phyloP scores from a whole-genome alignment of 2,113 vertebrate species.

The Fulica atra region DNA sequence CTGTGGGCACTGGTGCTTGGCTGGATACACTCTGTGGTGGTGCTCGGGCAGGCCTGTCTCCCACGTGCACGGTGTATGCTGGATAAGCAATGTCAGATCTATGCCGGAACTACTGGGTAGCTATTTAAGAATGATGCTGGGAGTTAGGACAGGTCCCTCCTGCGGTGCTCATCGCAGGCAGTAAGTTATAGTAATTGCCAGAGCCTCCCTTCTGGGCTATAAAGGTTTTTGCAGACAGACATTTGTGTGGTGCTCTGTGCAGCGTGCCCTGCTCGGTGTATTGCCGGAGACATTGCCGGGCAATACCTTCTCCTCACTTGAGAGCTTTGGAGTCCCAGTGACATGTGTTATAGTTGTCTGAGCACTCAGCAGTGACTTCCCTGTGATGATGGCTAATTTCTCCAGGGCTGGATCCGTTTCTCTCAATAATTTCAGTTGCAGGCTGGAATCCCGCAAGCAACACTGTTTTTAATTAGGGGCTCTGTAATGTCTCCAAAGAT shows the following conservation, averaged over 20 bases:
- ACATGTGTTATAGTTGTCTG: neutral
- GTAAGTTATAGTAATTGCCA: neutral
- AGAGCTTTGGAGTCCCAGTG: neutral
- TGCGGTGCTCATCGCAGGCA: neutral
- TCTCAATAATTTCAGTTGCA: constrained; percentile 16
- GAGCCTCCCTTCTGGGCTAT: neutral
- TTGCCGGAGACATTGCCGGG: neutral
- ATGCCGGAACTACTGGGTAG: neutral
- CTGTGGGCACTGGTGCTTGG: neutral
- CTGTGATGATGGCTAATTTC: constrained; percentile 17
- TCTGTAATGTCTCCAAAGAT: neutral
- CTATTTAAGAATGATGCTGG: neutral
- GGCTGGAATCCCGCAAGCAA: neutral
- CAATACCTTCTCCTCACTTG: neutral
- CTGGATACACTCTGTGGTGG: neutral
- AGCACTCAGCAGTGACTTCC: neutral
- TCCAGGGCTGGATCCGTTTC: neutral
- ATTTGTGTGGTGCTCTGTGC: neutral
- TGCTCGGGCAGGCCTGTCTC: neutral
- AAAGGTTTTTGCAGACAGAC: neutral
- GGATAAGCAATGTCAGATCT: neutral
- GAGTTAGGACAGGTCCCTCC: neutral
- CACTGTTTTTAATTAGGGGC: constrained; percentile 21
- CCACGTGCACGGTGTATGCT: rapidly evolving
- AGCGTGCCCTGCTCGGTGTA: rapidly evolving